phyloP scores from a whole-genome alignment of 2,888 invertebrate species.

The Parelbella ahira region DNA sequence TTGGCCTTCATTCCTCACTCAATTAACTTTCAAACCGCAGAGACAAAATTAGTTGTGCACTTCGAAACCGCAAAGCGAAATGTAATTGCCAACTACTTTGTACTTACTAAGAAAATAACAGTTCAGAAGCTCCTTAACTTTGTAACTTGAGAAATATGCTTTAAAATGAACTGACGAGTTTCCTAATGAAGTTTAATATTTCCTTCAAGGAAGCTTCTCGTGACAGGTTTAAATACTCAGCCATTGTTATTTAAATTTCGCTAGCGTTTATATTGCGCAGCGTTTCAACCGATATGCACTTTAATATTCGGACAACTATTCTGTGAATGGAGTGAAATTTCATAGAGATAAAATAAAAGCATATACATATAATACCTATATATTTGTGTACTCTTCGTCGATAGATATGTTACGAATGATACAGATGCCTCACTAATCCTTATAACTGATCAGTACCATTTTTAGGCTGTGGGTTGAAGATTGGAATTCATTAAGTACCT shows the following conservation, averaged over 20 bases:
- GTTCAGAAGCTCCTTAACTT: constrained; percentile 13
- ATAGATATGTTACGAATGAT: too few relatives aligned
- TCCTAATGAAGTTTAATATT: constrained; percentile 23
- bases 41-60: constrained; percentile 17
- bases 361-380: too few relatives aligned
- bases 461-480: too few relatives aligned
- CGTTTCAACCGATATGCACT: too few relatives aligned
- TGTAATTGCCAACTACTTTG: constrained; percentile 22
- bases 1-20: constrained; percentile 9
- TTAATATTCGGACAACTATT: too few relatives aligned
- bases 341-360: too few relatives aligned
- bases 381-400: too few relatives aligned
- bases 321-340: too few relatives aligned
- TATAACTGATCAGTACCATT: too few relatives aligned
- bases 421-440: too few relatives aligned
- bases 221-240: constrained; percentile 1
- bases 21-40: constrained; percentile 21
- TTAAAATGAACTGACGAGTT: constrained; percentile 19
- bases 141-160: constrained; percentile 18
- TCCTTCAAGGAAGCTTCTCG: constrained; percentile 8
- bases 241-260: constrained; percentile 2
- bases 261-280: too few relatives aligned
- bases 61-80: constrained; percentile 22
- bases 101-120: constrained; percentile 15
- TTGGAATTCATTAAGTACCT: too few relatives aligned